A percentile compares a stretch with the other conserved stretches of the same genome.
Conservation (phyloP, 2,113 vertebrate genomes). For the Gymnogyps californianus region DNA sequence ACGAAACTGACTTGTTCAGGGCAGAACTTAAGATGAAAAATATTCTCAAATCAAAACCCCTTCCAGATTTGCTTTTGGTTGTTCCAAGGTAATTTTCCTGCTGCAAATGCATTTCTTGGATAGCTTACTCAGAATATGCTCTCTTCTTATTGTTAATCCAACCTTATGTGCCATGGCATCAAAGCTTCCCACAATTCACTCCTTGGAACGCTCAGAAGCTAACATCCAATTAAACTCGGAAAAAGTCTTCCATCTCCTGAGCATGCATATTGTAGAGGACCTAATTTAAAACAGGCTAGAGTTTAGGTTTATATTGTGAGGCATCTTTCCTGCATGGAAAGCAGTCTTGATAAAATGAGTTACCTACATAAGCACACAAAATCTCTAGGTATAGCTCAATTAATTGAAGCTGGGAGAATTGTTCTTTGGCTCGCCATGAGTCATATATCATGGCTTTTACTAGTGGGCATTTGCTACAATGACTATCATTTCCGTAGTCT, state of each 20-base stretch:
- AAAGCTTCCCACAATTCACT: conserved; percentile 17
- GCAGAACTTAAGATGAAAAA: background rate
- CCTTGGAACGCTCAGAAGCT: background rate
- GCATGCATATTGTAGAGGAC: background rate
- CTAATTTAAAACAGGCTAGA: conserved; percentile 43
- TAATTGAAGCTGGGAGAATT: conserved; percentile 53
- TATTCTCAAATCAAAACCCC: background rate
- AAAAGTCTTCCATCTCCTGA: conserved; percentile 41
- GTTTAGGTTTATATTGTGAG: conserved; percentile 9
- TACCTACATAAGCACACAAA: conserved; percentile 17
- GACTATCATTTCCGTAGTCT: background rate
- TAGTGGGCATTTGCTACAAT: background rate
- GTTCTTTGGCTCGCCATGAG: conserved; percentile 26
- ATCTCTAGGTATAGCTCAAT: conserved; percentile 45
- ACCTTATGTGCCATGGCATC: background rate
- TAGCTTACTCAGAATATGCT: background rate
- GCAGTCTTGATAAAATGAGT: conserved; percentile 31
- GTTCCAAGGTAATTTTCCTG: background rate
- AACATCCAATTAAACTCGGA: conserved; percentile 48
- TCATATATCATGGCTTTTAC: background rate
- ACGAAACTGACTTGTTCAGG: background rate
- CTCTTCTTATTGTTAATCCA: conserved; percentile 6
- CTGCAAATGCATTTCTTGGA: background rate
- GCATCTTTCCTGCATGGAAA: conserved; percentile 46
- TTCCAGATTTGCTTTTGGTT: conserved; percentile 6